Percentiles rank a stretch among this genome's conserved stretches.
phyloP scores from a whole-genome alignment of 2,797 vertebrate species.

The Pelochelys cantorii region DNA sequence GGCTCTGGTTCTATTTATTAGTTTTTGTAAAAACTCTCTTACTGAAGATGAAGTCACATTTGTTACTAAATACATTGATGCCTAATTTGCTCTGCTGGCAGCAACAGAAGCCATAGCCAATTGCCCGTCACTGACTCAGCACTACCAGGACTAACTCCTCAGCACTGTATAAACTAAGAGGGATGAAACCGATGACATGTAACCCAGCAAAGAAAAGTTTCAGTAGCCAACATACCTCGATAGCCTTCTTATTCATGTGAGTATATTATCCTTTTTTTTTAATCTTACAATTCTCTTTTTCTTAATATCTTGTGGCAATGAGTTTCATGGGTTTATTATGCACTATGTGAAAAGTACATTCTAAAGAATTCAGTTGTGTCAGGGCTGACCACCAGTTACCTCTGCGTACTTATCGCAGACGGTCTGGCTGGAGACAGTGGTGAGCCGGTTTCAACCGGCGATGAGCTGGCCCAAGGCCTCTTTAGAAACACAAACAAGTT shows the following conservation, averaged over 20 bases:
- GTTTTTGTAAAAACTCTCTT: background rate
- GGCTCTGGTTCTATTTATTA: background rate
- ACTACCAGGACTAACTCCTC: background rate
- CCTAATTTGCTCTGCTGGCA: slow-evolving; percentile 1
- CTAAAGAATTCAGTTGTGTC: background rate
- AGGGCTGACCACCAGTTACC: too few species aligned
- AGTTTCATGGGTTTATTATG: background rate
- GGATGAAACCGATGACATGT: background rate
- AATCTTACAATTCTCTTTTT: background rate
- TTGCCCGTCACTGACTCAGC: background rate
- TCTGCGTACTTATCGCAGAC: too few species aligned
- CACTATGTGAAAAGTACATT: background rate
- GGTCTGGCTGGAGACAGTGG: too few species aligned
- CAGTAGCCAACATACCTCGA: too few species aligned
- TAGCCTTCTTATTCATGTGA: too few species aligned
- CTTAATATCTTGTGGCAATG: background rate
- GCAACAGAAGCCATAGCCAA: background rate
- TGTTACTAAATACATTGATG: background rate
- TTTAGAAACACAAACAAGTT: too few species aligned
- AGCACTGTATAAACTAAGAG: background rate
- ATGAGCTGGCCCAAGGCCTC: too few species aligned
- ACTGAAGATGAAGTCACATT: slow-evolving; percentile 12
- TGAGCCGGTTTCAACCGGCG: too few species aligned
- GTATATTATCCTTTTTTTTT: background rate
- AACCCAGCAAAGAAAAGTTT: too few species aligned